Evolutionary conservation across 2,113 vertebrate genomes (phyloP).

Genomic region (Apeltes quadracus): DNA sequence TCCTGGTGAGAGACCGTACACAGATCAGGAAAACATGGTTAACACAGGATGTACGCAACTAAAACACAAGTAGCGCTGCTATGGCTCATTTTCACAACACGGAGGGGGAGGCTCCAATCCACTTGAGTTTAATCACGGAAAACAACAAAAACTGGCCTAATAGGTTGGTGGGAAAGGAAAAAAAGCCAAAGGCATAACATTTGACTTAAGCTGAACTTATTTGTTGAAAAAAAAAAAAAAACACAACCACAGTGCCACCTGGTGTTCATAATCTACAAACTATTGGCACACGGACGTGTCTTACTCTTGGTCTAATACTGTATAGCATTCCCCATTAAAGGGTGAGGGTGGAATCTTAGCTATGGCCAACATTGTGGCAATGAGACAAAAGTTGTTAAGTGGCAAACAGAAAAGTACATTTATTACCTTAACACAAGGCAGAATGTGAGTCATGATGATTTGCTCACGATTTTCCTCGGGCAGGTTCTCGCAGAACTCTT

Average conservation of each 20-base stretch:
- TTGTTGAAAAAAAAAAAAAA: neutral
- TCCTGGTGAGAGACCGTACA: constrained; percentile 76
- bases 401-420: constrained; percentile 6
- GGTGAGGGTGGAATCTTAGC: neutral
- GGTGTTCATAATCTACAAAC: constrained; percentile 52
- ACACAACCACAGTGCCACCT: constrained; percentile 70
- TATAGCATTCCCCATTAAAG: neutral
- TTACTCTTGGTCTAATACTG: rapidly evolving
- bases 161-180: neutral
- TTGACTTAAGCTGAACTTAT: neutral
- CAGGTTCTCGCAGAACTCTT: constrained; percentile 92
- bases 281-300: neutral
- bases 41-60: constrained; percentile 22
- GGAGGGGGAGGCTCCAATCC: neutral
- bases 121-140: constrained; percentile 17
- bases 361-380: no score
- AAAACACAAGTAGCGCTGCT: constrained; percentile 24
- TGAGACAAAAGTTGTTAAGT: no score
- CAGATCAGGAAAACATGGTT: constrained; percentile 36
- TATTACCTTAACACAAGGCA: constrained; percentile 91
- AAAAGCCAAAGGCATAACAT: neutral
- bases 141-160: neutral
- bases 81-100: constrained; percentile 22
- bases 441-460: constrained; percentile 91
- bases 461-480: constrained; percentile 87